Evolutionary conservation across 2,888 invertebrate species (phyloP).

Genomic region (Zonitis immaculata): DNA sequence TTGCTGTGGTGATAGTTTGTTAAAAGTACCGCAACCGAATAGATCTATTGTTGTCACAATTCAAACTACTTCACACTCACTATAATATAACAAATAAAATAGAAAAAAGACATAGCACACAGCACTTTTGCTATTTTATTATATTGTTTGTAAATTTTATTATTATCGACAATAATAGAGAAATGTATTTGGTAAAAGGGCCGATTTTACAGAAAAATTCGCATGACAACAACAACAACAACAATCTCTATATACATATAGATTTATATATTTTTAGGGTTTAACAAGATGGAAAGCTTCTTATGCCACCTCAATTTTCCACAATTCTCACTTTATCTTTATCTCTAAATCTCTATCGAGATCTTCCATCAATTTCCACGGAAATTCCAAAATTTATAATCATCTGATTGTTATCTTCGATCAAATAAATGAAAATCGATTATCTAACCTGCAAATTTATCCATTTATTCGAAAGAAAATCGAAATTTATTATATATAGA

Average conservation of each 20-base stretch:
- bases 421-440: too few relatives aligned
- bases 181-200: conserved; percentile 11
- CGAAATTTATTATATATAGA: too few relatives aligned
- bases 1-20: conserved; percentile 39
- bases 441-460: too few relatives aligned
- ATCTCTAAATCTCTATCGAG: too few relatives aligned
- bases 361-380: too few relatives aligned
- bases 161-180: conserved; percentile 34
- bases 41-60: conserved; percentile 40
- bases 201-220: conserved; percentile 1
- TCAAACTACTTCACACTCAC: conserved; percentile 45
- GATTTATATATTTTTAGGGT: background rate
- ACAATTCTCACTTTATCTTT: too few relatives aligned
- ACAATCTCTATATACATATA: background rate
- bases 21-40: conserved; percentile 48
- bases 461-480: too few relatives aligned
- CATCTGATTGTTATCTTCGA: too few relatives aligned
- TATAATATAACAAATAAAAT: too few relatives aligned
- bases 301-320: too few relatives aligned
- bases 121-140: conserved; percentile 38
- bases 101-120: conserved; percentile 48
- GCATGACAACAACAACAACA: background rate
- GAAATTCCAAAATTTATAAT: too few relatives aligned
- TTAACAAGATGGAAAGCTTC: background rate
- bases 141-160: conserved; percentile 40